Base-by-base conservation (phyloP, 1,140 invertebrate species). In the Heliothis subflexa region DNA sequence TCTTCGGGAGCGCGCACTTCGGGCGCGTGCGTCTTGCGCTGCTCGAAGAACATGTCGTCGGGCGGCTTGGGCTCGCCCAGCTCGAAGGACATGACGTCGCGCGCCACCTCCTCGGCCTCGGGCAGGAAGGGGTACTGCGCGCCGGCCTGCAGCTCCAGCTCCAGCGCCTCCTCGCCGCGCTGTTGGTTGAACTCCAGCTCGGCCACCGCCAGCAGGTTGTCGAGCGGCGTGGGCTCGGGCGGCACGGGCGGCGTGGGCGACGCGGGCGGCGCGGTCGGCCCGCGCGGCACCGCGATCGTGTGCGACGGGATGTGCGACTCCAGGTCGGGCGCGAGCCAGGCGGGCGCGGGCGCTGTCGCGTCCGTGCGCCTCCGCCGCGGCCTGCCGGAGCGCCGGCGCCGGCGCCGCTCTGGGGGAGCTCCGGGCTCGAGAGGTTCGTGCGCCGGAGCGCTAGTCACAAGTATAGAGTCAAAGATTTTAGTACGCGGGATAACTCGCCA, bases 401-500 rank as follows among this genome's bases (percentile, higher is more conserved):
- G 79, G 73, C 81, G 79, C 76, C 81, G 79, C 47, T 78, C 81
- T 13, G 40, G n/a, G 64, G 45, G 16, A 50, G 52, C 82, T 13
- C 47, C 33, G 66, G 49, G 66, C 25, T 75, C 72, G 2, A 45
- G 79, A 14, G 79, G 61, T 21, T 66, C 78, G 21, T 81, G 82
- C 83, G 90, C 79, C 84, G 86, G 75, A 89, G 91, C 59, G 77
- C 90, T 86, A 57, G 94, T 92, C 83, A 96, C 95, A 55, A 95
- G 89, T 83, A 96, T 96, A 49, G 96, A 95, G 85, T 95, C 95
- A 77, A 96, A 95, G 73, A 96, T 96, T 84, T 96, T 96, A 40
- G 97, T 97, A 73, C 97, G 95, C 78, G 97, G 97, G 93, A 97
- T 97, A 21, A 97, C 97, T 54, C 97, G 96, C 97, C 97, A 98